Conservation (phyloP, 2,888 invertebrate species). For the Euplagia quadripunctaria region DNA sequence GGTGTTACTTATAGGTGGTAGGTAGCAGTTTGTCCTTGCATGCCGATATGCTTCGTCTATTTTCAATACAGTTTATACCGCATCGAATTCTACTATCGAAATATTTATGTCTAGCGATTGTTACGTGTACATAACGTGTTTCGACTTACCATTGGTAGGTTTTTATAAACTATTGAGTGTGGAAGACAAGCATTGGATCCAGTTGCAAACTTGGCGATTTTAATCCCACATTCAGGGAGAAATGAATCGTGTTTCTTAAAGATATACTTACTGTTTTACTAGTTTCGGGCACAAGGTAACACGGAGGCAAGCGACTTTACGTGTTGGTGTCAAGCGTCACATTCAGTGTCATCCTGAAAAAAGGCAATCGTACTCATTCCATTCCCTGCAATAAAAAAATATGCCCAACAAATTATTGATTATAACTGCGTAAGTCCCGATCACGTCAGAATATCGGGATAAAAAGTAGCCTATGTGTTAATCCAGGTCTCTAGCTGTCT, state of each 20-base stretch:
- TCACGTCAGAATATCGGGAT: too few species aligned
- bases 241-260: neutral
- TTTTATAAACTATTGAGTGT: neutral
- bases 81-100: constrained; percentile 2
- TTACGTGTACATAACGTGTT: neutral
- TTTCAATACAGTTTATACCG: constrained; percentile 5
- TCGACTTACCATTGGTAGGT: neutral
- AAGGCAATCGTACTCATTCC: too few species aligned
- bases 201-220: neutral
- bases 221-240: neutral
- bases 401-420: too few species aligned
- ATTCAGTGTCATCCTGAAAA: too few species aligned
- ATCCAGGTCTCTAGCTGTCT: too few species aligned
- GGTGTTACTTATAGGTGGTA: neutral
- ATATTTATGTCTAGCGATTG: neutral
- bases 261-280: too few species aligned
- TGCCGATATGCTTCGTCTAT: constrained; percentile 10
- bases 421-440: too few species aligned
- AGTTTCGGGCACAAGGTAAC: too few species aligned
- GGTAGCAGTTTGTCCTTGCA: constrained; percentile 16
- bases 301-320: too few species aligned
- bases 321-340: too few species aligned
- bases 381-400: too few species aligned
- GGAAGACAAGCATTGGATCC: neutral
- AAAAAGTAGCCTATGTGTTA: too few species aligned